Base-by-base conservation (phyloP, 2,113 vertebrate species). In the Sturnira hondurensis region DNA sequence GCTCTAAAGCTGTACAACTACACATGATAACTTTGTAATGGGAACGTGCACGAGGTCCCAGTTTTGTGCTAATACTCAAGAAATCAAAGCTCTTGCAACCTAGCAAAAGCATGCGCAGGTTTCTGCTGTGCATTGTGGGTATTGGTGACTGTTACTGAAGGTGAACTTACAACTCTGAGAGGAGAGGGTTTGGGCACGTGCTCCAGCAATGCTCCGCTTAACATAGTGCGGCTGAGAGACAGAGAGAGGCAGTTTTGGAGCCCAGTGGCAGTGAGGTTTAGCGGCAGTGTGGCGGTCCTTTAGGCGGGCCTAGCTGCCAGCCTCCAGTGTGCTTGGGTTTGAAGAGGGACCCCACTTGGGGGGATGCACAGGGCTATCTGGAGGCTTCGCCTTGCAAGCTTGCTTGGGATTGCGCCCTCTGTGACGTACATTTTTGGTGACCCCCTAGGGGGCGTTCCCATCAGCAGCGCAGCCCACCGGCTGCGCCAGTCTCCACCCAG, bases 41-140 rank as follows among this genome's bases (percentile, higher is more conserved):
- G 24, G 52, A 38, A 58, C 10, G 0, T n/a, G 74, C 0, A 0
- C 0, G 1, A 36, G 8, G 56, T 2, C 26, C 13, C 28, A 36
- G 33, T 22, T n/a, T 43, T 45, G 47, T 78, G 19, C 38, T 56
- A 13, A 52, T 20, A 43, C n/a, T 92, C 61, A 67, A 2, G 24
- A 86, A 47, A 26, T 4, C 14, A 36, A 58, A 54, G 76, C 24
- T 38, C n/a, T 31, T 19, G 8, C 2, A 38, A 26, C 41, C 24
- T 38, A 45, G 19, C 15, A 2, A 16, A 20, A n/a, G 52, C 63
- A 3, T 61, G 33, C 4, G 7, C n/a, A 7, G 50, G 5, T 58
- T 33, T 4, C 93, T 2, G 24, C 31, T 10, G 1, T 9, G 82
- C 54, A 15, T 1, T 31, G 73, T 1, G 5, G 47, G 8, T 45